Conservation (phyloP, 1,140 invertebrate genomes). For the Bilobella aurantiaca region DNA sequence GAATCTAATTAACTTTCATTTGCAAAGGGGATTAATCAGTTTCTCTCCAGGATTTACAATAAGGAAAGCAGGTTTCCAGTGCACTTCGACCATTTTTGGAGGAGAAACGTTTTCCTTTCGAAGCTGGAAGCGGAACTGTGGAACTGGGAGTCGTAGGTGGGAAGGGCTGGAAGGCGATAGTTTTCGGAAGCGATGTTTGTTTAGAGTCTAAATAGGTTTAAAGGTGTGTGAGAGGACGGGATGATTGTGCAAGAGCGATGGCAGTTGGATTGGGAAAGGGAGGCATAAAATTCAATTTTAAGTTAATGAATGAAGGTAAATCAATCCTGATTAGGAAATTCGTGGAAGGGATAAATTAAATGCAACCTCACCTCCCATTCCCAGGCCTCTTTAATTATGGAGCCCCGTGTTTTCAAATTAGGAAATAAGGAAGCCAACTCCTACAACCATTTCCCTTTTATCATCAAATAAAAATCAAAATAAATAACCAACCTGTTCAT, state of each 20-base stretch:
- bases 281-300: background rate
- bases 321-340: background rate
- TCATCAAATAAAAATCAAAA: too few relatives aligned
- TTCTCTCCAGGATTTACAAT: background rate
- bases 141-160: background rate
- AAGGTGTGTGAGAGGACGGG: too few relatives aligned
- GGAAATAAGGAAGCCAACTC: too few relatives aligned
- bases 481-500: too few relatives aligned
- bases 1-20: background rate
- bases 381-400: background rate
- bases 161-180: background rate
- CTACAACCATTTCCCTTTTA: too few relatives aligned
- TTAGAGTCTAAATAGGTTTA: too few relatives aligned
- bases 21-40: too few relatives aligned
- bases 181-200: too few relatives aligned
- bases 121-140: background rate
- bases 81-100: too few relatives aligned
- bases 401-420: too few relatives aligned
- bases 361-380: background rate
- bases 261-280: background rate
- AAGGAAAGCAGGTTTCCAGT: background rate
- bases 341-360: background rate
- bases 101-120: background rate
- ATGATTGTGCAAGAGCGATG: too few relatives aligned
- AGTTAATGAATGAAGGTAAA: background rate